Percentiles rank a stretch among this genome's conserved stretches.
phyloP scores from a whole-genome alignment of 2,113 vertebrate species.

The Reinhardtius hippoglossoides region DNA sequence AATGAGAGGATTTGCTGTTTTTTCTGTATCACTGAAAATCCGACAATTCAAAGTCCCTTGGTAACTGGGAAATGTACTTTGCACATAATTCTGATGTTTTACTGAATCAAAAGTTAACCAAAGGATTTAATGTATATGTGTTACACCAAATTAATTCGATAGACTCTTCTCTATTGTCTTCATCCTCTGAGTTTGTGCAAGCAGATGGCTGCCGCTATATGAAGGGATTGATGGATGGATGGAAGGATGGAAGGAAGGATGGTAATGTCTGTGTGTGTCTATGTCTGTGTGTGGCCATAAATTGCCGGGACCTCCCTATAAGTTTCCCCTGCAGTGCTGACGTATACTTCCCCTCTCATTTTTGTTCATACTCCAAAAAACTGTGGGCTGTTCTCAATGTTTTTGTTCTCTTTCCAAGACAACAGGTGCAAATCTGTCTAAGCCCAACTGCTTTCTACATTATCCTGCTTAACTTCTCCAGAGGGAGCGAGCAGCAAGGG shows the following conservation, averaged over 20 bases:
- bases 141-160: neutral
- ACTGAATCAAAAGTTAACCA: neutral
- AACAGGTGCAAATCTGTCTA: slow-evolving; percentile 57
- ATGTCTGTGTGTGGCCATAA: neutral
- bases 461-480: slow-evolving; percentile 54
- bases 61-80: neutral
- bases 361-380: neutral
- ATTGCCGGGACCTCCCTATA: neutral
- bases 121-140: neutral
- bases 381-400: neutral
- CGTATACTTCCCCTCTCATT: neutral
- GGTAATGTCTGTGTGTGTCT: slow-evolving; percentile 1
- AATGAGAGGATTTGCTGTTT: too few species aligned
- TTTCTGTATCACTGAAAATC: too few species aligned
- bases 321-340: neutral
- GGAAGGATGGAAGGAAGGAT: neutral
- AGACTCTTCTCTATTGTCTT: neutral
- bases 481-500: slow-evolving; percentile 9
- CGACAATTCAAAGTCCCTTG: neutral
- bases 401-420: slow-evolving; percentile 31
- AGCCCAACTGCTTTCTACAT: slow-evolving; percentile 34
- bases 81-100: neutral
- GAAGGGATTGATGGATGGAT: neutral
- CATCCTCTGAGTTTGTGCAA: neutral
- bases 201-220: neutral